These are phyloP conservation scores for Caenorhabditis doughertyi DNA, from an alignment of 2,888 invertebrate species.

Conservation along the genomic window DNA sequence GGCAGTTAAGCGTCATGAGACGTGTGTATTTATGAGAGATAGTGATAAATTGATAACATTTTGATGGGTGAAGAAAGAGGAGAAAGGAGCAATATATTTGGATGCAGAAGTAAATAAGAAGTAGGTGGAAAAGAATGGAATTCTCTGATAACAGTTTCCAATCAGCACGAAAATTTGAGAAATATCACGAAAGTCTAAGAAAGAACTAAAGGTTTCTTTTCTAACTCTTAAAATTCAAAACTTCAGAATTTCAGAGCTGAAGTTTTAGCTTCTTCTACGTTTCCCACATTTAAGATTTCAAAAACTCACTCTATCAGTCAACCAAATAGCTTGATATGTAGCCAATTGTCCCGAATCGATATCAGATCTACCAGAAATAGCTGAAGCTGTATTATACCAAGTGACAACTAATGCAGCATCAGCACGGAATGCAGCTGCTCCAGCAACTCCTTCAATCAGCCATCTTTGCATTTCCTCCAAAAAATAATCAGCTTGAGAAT, in stretches of 20 bases:
- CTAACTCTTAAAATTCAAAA: too few species aligned
- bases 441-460: conserved; percentile 88
- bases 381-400: conserved; percentile 86
- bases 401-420: conserved; percentile 93
- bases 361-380: conserved; percentile 82
- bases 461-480: conserved; percentile 80
- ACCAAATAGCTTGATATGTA: conserved; percentile 82
- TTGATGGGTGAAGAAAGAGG: conserved; percentile 27
- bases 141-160: conserved; percentile 26
- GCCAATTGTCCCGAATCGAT: conserved; percentile 81
- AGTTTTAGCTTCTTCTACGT: too few species aligned
- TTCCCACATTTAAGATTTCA: too few species aligned
- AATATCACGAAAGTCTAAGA: too few species aligned
- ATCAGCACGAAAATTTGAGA: not conserved
- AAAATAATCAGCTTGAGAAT: conserved; percentile 79
- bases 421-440: conserved; percentile 92
- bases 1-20: conserved; percentile 56
- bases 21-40: conserved; percentile 58
- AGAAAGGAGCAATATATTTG: conserved; percentile 33
- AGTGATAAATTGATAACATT: conserved; percentile 43
- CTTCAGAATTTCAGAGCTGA: too few species aligned
- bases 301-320: conserved; percentile 89
- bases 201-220: too few species aligned
- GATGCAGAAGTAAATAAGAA: conserved; percentile 21
- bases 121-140: not conserved